Conservation (phyloP, 2,888 invertebrate species). For the Lasioglossum malachurum region DNA sequence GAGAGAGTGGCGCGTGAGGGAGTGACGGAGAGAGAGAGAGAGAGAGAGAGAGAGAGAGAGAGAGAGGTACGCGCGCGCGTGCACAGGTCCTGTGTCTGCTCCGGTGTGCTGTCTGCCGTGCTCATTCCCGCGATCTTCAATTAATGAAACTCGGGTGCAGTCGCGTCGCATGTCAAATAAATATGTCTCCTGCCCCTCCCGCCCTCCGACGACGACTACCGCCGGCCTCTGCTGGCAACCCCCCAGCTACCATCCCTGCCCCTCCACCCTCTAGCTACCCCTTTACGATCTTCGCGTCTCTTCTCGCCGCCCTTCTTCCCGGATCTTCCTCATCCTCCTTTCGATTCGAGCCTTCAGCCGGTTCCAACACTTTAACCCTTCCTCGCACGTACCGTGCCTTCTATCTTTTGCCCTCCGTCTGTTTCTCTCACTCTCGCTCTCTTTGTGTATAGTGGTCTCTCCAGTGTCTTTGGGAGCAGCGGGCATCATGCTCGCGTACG, state of each 20-base stretch:
- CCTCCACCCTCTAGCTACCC: conserved; percentile 42
- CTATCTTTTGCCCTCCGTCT: neutral
- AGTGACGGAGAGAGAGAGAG: conserved; percentile 46
- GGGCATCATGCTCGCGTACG: neutral
- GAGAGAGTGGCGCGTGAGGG: conserved; percentile 23
- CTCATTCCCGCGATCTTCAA: conserved; percentile 85
- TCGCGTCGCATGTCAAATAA: conserved; percentile 85
- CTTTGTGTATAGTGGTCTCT: neutral
- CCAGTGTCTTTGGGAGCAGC: neutral
- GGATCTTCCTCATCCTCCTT: conserved; percentile 70
- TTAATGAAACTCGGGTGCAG: conserved; percentile 85
- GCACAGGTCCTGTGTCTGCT: conserved; percentile 76
- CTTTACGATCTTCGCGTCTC: conserved; percentile 66
- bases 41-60: conserved; percentile 46
- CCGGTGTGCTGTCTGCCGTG: conserved; percentile 81
- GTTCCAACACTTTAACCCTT: conserved; percentile 71
- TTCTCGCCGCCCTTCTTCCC: conserved; percentile 72
- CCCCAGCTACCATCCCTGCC: conserved; percentile 48
- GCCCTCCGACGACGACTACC: conserved; percentile 57
- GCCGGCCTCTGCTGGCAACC: conserved; percentile 60
- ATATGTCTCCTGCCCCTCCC: conserved; percentile 82
- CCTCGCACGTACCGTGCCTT: conserved; percentile 38
- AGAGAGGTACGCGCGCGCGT: conserved; percentile 58
- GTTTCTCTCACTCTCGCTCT: neutral
- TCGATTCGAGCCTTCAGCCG: conserved; percentile 60